A percentile compares a stretch with the other conserved stretches of the same genome.
Conservation (phyloP, 2,888 invertebrate species). For the Lumbricus terrestris region DNA sequence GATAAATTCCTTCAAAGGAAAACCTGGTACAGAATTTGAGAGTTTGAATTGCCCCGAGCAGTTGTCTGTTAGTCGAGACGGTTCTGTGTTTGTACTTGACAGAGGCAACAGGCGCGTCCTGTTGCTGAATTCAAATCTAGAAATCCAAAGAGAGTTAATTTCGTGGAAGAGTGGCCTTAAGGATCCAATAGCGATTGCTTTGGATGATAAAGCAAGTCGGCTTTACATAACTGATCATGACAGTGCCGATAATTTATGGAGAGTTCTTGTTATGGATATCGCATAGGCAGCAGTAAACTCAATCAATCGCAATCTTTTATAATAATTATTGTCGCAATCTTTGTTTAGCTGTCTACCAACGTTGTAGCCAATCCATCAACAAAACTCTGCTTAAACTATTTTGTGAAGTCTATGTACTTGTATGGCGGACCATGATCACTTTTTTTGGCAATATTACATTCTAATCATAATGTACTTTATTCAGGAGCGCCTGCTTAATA, state of each 20-base stretch:
- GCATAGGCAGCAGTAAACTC: background rate
- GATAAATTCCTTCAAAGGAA: background rate
- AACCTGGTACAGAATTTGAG: background rate
- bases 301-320: too few species aligned
- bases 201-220: background rate
- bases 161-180: background rate
- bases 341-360: too few species aligned
- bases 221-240: background rate
- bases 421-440: too few species aligned
- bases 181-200: background rate
- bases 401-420: too few species aligned
- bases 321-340: background rate
- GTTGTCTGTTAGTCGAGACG: background rate
- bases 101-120: conserved; percentile 4
- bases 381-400: too few species aligned
- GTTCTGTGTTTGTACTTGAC: background rate
- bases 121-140: background rate
- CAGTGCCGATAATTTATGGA: background rate
- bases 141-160: background rate
- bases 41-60: background rate
- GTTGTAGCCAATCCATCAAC: too few species aligned
- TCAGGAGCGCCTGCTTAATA: too few species aligned
- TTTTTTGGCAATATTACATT: too few species aligned
- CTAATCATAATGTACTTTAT: too few species aligned
- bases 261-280: background rate